Conservation (phyloP, 2,888 invertebrate genomes). For the Drosophila buzzatii region DNA sequence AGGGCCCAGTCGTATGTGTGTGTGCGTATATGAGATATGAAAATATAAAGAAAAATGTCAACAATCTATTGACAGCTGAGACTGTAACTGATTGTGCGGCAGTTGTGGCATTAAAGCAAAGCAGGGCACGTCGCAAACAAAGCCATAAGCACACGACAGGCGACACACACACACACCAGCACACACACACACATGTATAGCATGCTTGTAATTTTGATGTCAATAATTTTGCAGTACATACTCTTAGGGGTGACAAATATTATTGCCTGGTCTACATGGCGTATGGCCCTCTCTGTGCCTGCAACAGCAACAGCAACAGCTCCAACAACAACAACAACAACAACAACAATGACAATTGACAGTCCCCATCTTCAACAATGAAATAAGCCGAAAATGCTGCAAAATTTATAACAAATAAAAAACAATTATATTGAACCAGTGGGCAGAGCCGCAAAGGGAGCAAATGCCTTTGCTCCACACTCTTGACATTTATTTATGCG, state of each 20-base stretch:
- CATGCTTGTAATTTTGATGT: conserved; percentile 72
- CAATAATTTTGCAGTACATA: conserved; percentile 71
- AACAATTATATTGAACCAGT: conserved; percentile 42
- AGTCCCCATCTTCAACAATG: conserved; percentile 29
- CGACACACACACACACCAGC: not conserved
- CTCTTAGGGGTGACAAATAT: conserved; percentile 61
- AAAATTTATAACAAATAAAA: conserved; percentile 57
- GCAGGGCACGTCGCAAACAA: conserved; percentile 80
- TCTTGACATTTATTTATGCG: conserved; percentile 8
- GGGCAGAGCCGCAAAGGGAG: not conserved
- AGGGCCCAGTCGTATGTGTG: conserved; percentile 4
- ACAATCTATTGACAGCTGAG: conserved; percentile 82
- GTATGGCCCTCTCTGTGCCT: conserved; percentile 20
- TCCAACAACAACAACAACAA: not conserved
- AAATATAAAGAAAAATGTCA: conserved; percentile 79
- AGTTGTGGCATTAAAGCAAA: conserved; percentile 63
- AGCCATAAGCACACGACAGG: conserved; percentile 62
- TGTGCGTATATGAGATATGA: conserved; percentile 59
- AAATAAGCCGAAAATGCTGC: conserved; percentile 43
- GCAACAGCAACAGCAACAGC: conserved; percentile 21
- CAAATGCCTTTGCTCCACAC: not conserved
- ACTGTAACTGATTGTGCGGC: conserved; percentile 80
- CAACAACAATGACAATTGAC: conserved; percentile 1
- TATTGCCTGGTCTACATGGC: conserved; percentile 58
- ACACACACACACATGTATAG: conserved; percentile 14